Evolutionary conservation across 1,140 invertebrate species (phyloP).

Genomic region (Pentalonia nigronervosa): DNA sequence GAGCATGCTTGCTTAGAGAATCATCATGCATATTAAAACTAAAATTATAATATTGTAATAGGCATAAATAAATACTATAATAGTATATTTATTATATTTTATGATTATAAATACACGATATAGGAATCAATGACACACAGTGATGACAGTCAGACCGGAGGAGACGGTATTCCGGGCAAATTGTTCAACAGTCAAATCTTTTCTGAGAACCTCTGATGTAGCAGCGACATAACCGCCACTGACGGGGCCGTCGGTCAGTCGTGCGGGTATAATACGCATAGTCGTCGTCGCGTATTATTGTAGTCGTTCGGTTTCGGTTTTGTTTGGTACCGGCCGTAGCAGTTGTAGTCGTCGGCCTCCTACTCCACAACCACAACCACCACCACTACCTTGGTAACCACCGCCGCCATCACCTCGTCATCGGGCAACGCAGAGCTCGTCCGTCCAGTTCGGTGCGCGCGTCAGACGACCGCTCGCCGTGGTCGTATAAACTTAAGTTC

Average conservation of each 20-base stretch:
- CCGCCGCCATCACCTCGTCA: not conserved
- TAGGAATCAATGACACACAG: too few species aligned
- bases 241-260: not conserved
- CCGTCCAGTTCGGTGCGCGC: conserved; percentile 18
- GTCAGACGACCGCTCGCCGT: conserved; percentile 40
- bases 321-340: conserved; percentile 47
- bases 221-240: not conserved
- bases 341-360: not conserved
- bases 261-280: not conserved
- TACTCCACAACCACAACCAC: not conserved
- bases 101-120: not conserved
- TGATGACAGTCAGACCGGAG: not conserved
- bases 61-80: not conserved
- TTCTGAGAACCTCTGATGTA: conserved; percentile 29
- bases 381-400: not conserved
- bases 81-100: too few species aligned
- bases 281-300: not conserved
- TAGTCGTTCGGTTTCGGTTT: conserved; percentile 50
- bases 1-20: too few species aligned
- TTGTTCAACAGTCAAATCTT: not conserved
- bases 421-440: conserved; percentile 33
- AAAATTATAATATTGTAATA: too few species aligned
- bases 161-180: not conserved
- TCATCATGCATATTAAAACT: too few species aligned
- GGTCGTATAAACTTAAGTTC: not conserved